phyloP scores from a whole-genome alignment of 2,888 invertebrate genomes.

The Rhamphomyia laevipes region DNA sequence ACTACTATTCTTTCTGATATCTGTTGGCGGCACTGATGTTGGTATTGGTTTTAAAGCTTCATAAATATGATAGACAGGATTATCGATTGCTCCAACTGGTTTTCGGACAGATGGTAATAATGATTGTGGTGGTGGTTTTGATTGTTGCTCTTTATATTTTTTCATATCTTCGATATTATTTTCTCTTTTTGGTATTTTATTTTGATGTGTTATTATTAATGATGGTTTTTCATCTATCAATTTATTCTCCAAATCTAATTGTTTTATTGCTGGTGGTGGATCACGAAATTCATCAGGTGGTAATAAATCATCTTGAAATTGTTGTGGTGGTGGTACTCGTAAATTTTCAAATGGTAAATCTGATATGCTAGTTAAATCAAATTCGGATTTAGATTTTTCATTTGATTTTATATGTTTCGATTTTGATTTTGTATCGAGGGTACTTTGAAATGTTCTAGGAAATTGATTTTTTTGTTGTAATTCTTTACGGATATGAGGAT shows the following conservation, averaged over 20 bases:
- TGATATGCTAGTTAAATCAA: conserved; percentile 45
- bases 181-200: not conserved
- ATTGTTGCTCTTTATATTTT: not conserved
- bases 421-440: conserved; percentile 41
- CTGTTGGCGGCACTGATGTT: conserved; percentile 25
- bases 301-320: conserved; percentile 69
- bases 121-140: conserved; percentile 10
- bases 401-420: conserved; percentile 14
- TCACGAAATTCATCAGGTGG: conserved; percentile 62
- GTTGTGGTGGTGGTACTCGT: conserved; percentile 65
- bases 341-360: conserved; percentile 57
- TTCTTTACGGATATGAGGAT: too few relatives aligned
- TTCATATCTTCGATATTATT: not conserved
- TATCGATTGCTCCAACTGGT: conserved; percentile 44
- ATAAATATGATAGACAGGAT: conserved; percentile 70
- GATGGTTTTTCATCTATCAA: not conserved
- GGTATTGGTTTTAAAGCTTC: conserved; percentile 46
- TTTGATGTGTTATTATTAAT: not conserved
- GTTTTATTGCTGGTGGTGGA: conserved; percentile 32
- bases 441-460: not conserved
- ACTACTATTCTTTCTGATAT: not conserved
- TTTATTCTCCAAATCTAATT: not conserved
- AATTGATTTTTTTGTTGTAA: too few relatives aligned
- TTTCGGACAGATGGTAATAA: conserved; percentile 15
- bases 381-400: conserved; percentile 47